Evolutionary conservation across 2,797 vertebrate species (phyloP).

Genomic region (Otus scops): DNA sequence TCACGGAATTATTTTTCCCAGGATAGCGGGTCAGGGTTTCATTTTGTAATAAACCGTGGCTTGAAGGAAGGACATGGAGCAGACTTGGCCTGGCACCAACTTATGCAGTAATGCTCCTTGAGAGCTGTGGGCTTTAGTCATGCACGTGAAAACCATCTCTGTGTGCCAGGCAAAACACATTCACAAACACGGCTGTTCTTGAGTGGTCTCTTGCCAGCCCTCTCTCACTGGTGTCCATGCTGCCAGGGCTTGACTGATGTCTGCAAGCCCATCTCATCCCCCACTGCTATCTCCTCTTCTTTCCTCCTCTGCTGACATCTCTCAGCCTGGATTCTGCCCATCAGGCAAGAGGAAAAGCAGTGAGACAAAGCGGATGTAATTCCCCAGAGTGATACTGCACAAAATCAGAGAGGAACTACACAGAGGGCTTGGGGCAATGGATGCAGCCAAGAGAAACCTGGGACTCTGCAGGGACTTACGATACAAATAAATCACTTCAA

Average conservation of each 20-base stretch:
- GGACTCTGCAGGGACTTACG: neutral
- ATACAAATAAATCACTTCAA: neutral
- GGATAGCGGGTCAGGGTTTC: neutral
- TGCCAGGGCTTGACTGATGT: neutral
- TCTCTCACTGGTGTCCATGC: neutral
- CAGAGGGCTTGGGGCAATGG: neutral
- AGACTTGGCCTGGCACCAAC: neutral
- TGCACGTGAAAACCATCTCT: neutral
- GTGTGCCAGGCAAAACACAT: neutral
- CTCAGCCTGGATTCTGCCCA: neutral
- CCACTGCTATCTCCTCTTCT: neutral
- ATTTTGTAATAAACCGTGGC: neutral
- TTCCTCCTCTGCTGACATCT: neutral
- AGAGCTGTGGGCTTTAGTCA: neutral
- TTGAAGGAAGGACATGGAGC: neutral
- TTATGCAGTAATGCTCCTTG: neutral
- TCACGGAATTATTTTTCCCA: neutral
- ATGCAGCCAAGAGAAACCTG: neutral
- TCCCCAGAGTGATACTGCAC: neutral
- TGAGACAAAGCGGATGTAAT: neutral
- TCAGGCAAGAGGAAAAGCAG: neutral
- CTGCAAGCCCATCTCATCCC: fast-evolving
- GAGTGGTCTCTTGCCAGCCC: neutral
- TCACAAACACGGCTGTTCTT: neutral
- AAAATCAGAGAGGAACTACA: neutral